A percentile compares a stretch with the other conserved stretches of the same genome.
Evolutionary conservation across 2,797 vertebrate genomes (phyloP).

Genomic region (Staurois parvus): DNA sequence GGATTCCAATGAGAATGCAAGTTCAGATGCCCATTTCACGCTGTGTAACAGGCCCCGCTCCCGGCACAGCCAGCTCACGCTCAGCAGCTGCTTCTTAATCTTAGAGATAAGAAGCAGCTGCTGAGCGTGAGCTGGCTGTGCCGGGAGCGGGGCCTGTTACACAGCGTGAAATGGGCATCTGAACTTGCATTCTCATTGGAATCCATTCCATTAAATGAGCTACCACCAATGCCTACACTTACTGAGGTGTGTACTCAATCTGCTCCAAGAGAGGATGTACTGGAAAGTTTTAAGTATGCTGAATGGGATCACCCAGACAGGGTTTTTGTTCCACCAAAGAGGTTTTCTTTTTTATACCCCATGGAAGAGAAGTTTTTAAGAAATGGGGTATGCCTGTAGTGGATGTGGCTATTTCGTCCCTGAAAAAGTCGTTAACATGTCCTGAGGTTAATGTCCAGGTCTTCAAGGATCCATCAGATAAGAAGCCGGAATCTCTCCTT

Average conservation of each 20-base stretch:
- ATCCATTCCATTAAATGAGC: slow-evolving; percentile 83
- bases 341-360: too few relatives aligned
- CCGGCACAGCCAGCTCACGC: slow-evolving; percentile 88
- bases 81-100: slow-evolving; percentile 93
- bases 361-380: too few relatives aligned
- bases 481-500: too few relatives aligned
- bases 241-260: slow-evolving; percentile 92
- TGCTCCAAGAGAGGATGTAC: too few relatives aligned
- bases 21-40: slow-evolving; percentile 94
- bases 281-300: too few relatives aligned
- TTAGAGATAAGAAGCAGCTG: slow-evolving; percentile 95
- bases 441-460: too few relatives aligned
- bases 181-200: slow-evolving; percentile 91
- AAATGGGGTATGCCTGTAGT: too few relatives aligned
- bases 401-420: too few relatives aligned
- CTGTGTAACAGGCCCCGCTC: slow-evolving; percentile 94
- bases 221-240: slow-evolving; percentile 81
- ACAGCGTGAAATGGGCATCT: slow-evolving; percentile 96
- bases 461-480: too few relatives aligned
- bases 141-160: slow-evolving; percentile 90
- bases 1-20: slow-evolving; percentile 89
- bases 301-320: too few relatives aligned
- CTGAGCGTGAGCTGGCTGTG: slow-evolving; percentile 88
- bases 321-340: too few relatives aligned
- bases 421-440: too few relatives aligned